Evolutionary conservation across 1,140 invertebrate genomes (phyloP), one percentile per base, ranked within the genome.

Genomic region (Trichomalopsis sarcophagae): DNA sequence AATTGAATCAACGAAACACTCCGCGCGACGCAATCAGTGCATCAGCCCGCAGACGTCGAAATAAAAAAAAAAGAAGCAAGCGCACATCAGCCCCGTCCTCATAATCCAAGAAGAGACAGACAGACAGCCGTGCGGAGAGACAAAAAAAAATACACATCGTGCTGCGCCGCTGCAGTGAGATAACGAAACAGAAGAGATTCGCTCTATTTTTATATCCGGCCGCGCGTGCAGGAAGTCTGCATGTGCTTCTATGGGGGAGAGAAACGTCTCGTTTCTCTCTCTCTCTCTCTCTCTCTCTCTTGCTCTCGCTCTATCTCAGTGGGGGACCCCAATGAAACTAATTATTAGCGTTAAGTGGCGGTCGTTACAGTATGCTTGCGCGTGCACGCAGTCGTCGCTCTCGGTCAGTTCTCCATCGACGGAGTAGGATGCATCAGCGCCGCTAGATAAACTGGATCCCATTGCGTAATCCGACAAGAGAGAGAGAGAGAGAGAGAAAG

Each of bases 131-230:
- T 36, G 69, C 17, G 21, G 73, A 13, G 11, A 50, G 13, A 50
- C 9, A 62, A 62, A 62, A 62, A 62, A 14, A 62, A 62, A 44
- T 44, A 44, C 40, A 44, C 40, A 44, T 44, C 40, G 40, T 79
- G 73, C 36, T 11, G n/a, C 68, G 27, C 10, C 68, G 68, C 66
- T 33, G 68, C 23, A 71, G 82, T 69, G 84, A 82, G 84, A 86
- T 82, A 86, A 82, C 79, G 80, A 82, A 82, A 82, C 80, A 82
- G 80, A 82, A 86, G 84, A 86, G 84, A 86, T 86, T 83, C 85
- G 88, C 88, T 90, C 89, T 90, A 89, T 90, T 90, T 90, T 90
- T 90, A 89, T 89, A 89, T 89, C 89, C 89, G 89, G 87, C 86
- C 23, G 27, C 40, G 73, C 44, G 27, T 47, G 69, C 85, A 86